phyloP scores from a whole-genome alignment of 37 sponge, comb jelly and placozoan species.

The Eunapius fragilis region DNA sequence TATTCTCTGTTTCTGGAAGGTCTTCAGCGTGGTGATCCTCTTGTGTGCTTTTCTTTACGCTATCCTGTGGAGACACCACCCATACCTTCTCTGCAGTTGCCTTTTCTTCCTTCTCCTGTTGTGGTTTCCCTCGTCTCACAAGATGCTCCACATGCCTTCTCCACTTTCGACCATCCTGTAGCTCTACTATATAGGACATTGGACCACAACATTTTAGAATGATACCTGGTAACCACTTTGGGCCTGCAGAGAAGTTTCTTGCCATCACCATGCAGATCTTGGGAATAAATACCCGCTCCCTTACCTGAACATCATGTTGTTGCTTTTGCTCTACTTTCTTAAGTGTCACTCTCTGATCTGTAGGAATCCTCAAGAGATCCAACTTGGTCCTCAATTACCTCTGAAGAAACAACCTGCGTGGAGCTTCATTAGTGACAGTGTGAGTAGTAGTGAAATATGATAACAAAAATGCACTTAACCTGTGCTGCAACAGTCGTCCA shows the following conservation, averaged over 20 bases:
- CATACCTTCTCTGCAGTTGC: too few relatives aligned
- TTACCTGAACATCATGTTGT: not conserved
- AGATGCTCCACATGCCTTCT: too few relatives aligned
- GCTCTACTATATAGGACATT: not conserved
- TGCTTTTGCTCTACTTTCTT: constrained; percentile 3
- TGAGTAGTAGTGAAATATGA: constrained; percentile 25
- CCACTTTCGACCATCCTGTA: too few relatives aligned
- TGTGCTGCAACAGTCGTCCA: not conserved
- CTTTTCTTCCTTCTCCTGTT: too few relatives aligned
- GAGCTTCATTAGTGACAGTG: constrained; percentile 9
- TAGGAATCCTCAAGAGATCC: not conserved
- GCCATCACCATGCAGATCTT: not conserved
- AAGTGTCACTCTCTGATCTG: not conserved
- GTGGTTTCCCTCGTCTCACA: too few relatives aligned
- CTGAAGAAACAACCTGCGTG: not conserved
- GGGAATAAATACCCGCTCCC: not conserved
- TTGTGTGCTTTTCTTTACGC: too few relatives aligned
- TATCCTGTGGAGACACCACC: too few relatives aligned
- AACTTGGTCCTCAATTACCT: not conserved
- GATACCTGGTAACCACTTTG: not conserved
- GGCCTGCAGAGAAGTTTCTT: not conserved
- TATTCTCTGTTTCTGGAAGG: too few relatives aligned
- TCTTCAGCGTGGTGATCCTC: too few relatives aligned
- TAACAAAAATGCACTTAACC: not conserved
- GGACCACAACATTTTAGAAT: not conserved